These are phyloP conservation scores for Sminthopsis crassicaudata DNA, from an alignment of 2,113 vertebrate species.

Conservation along the genomic window DNA sequence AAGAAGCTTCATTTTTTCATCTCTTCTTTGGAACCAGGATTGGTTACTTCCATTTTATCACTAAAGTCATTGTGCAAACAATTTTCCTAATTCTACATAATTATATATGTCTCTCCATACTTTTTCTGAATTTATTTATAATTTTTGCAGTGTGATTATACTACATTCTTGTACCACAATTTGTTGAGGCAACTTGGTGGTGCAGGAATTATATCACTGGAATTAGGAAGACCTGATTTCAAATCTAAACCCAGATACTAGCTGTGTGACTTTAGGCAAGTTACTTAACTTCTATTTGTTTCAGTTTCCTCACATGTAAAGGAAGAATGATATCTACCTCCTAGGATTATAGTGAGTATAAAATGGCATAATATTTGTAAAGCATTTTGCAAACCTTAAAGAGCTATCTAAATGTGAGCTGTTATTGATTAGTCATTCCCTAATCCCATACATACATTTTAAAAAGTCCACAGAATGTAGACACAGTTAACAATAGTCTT, in stretches of 20 bases:
- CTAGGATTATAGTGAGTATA: neutral
- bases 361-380: neutral
- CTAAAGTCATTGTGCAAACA: neutral
- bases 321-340: neutral
- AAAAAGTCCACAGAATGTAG: neutral
- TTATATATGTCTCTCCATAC: neutral
- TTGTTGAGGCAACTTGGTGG: neutral
- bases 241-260: neutral
- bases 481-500: neutral
- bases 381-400: neutral
- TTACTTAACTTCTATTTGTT: neutral
- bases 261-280: neutral
- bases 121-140: neutral
- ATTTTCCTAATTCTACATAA: too few relatives aligned
- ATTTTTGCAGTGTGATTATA: neutral
- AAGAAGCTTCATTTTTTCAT: neutral
- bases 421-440: neutral
- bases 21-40: too few relatives aligned
- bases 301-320: neutral
- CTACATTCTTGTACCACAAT: neutral
- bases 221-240: neutral
- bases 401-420: neutral
- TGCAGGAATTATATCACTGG: neutral
- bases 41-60: neutral
- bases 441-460: neutral